phyloP scores from a whole-genome alignment of 2,797 vertebrate genomes.

The Chaetodon trifasciatus region DNA sequence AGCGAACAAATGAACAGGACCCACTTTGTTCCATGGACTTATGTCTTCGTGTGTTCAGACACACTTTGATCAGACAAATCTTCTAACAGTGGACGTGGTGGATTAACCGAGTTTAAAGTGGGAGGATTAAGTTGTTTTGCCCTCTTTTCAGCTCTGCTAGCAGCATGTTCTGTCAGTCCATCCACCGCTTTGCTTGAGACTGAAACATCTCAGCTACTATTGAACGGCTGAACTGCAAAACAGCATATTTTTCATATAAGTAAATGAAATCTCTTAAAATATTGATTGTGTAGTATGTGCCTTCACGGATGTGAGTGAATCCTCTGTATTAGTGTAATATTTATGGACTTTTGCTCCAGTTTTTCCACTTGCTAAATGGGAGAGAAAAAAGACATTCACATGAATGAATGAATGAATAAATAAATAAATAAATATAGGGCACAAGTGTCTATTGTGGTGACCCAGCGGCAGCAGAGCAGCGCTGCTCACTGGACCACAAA shows the following conservation, averaged over 20 bases:
- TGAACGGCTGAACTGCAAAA: too few species aligned
- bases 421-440: constrained; percentile 48
- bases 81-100: constrained; percentile 24
- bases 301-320: constrained; percentile 3
- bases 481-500: constrained; percentile 43
- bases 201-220: too few species aligned
- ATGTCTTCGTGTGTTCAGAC: constrained; percentile 51
- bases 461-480: background rate
- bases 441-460: constrained; percentile 26
- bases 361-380: constrained; percentile 33
- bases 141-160: background rate
- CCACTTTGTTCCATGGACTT: constrained; percentile 44
- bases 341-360: constrained; percentile 43
- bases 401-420: constrained; percentile 51
- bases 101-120: constrained; percentile 61
- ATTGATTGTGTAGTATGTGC: background rate
- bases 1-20: constrained; percentile 5
- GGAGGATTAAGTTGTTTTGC: constrained; percentile 57
- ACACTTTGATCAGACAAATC: constrained; percentile 73
- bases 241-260: too few species aligned
- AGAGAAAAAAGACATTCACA: constrained; percentile 13
- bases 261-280: background rate
- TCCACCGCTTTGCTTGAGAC: background rate
- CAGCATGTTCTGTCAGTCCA: background rate
- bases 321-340: constrained; percentile 49